Base-by-base conservation (phyloP, 64 coral and sea anemone species). In the Orbicella faveolata region DNA sequence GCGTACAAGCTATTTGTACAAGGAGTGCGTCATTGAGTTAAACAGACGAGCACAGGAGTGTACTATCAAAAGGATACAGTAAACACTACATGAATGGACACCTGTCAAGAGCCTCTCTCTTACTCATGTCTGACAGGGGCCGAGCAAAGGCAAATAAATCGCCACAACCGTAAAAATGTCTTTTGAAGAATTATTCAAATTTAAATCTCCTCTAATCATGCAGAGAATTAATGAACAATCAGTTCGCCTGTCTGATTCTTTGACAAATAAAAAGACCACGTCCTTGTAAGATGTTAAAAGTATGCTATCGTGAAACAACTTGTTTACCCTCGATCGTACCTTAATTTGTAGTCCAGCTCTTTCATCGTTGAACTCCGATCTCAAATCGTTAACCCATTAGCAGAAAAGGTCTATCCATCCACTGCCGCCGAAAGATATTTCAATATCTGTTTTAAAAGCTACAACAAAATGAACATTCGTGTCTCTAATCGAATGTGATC, bases 51-150 rank as follows among this genome's bases (percentile, higher is more conserved):
- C 8, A 52, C 6, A 3, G 33, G 20, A 44, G 34, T n/a, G 34
- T 37, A 11, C 8, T 52, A 21, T 51, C 0, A 83, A 83, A 83
- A 67, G 9, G 81, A 23, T 83, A 72, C 82, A 85, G 37, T 53
- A 54, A 85, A 85, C 81, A 41, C 41, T 36, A 6, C 34, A 68
- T 12, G 33, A 73, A 85, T 10, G 82, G 35, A 26, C 82, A 85
- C 82, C 82, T 68, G 65, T 17, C 21, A 65, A 3, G 36, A 52
- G 1, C 44, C 36, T n/a, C 8, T 67, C 21, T 72, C 67, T 70
- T 70, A 11, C 21, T n/a, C 67, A 25, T 70, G 21, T 19, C 36
- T 63, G 34, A 4, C 26, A 8, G 34, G 80, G 18, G 67, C 30
- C 67, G 17, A 67, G 11, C 7, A 41, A 35, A 23, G 61, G 19